Percentiles rank a stretch among this genome's conserved stretches.
These are phyloP conservation scores for Trogon surrucura DNA, from an alignment of 2,113 vertebrate species.

Conservation along the genomic window DNA sequence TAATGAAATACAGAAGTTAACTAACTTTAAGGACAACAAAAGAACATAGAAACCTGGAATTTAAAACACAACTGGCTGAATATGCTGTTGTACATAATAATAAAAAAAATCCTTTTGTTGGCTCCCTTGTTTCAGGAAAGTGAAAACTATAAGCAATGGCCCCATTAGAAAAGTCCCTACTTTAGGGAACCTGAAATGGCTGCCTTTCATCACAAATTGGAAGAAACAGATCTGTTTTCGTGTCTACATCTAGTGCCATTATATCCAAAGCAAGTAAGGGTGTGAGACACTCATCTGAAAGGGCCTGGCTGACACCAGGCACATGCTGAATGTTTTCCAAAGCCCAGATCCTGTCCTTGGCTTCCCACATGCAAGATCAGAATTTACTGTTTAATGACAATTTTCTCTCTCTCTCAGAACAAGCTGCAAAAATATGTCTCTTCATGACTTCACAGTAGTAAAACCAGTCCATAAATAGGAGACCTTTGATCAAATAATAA, in stretches of 20 bases:
- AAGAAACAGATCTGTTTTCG: not conserved
- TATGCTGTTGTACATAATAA: not conserved
- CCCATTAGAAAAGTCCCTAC: not conserved
- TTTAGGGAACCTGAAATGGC: not conserved
- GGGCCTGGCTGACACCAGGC: not conserved
- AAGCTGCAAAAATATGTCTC: not conserved
- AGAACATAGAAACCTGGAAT: not conserved
- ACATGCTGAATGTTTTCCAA: not conserved
- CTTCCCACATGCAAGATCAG: not conserved
- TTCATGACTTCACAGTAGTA: not conserved
- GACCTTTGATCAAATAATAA: not conserved
- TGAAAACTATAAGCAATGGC: not conserved
- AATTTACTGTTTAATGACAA: not conserved
- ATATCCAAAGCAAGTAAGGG: not conserved
- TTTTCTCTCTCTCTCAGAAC: not conserved
- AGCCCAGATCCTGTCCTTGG: not conserved
- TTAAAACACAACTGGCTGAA: not conserved
- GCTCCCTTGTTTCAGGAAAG: not conserved
- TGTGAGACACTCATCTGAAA: not conserved
- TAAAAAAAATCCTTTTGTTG: not conserved
- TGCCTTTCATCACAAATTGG: not conserved
- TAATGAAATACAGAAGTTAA: not conserved
- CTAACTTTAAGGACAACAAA: not conserved
- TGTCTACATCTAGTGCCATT: not conserved
- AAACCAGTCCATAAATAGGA: not conserved